A percentile compares a stretch with the other conserved stretches of the same genome.
Evolutionary conservation across 2,113 vertebrate species (phyloP).

Genomic region (Heloderma charlesbogerti): DNA sequence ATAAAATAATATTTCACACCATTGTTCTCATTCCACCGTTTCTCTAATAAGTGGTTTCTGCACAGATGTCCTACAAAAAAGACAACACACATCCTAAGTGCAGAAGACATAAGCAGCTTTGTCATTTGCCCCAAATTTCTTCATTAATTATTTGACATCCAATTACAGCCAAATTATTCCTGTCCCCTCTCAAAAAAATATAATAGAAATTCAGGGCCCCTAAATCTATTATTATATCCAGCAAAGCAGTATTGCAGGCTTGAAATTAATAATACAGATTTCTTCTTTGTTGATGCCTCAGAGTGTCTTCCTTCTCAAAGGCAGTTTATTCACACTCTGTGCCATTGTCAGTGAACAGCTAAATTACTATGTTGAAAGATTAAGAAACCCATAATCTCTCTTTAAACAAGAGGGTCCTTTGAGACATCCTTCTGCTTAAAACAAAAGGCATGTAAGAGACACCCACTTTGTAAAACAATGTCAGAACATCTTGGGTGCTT

Average conservation of each 20-base stretch:
- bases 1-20: slow-evolving; percentile 49
- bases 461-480: not conserved
- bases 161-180: slow-evolving; percentile 61
- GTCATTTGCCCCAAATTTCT: slow-evolving; percentile 59
- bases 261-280: slow-evolving; percentile 28
- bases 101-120: slow-evolving; percentile 56
- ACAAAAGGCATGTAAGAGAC: not conserved
- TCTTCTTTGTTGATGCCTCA: slow-evolving; percentile 22
- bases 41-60: slow-evolving; percentile 61
- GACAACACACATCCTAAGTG: slow-evolving; percentile 63
- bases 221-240: slow-evolving; percentile 48
- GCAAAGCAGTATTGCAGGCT: slow-evolving; percentile 14
- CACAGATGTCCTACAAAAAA: slow-evolving; percentile 65
- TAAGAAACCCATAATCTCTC: not conserved
- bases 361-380: not conserved
- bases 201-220: not conserved
- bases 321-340: not conserved
- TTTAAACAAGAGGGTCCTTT: not conserved
- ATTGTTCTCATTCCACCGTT: slow-evolving; percentile 20
- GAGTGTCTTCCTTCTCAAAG: fast-evolving
- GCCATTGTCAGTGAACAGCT: slow-evolving; percentile 8
- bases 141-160: slow-evolving; percentile 68
- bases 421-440: slow-evolving; percentile 13
- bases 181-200: not conserved
- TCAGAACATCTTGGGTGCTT: not conserved